Evolutionary conservation across 1,140 invertebrate species (phyloP).

Genomic region (Anoplophora glabripennis): DNA sequence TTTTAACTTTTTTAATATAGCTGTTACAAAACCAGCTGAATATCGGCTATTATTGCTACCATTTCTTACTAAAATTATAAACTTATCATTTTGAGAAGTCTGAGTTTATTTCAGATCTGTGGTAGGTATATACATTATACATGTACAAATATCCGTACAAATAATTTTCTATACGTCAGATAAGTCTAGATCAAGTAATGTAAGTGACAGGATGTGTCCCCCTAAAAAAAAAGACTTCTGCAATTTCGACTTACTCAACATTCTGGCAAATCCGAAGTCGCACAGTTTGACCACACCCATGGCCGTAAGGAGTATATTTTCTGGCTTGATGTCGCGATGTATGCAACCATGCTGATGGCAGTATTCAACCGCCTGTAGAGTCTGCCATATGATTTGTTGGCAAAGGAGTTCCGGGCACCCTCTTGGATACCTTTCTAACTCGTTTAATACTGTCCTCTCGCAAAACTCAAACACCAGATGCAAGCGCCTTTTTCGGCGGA

Average conservation of each 20-base stretch:
- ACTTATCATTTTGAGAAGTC: no score
- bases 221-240: background rate
- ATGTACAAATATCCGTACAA: no score
- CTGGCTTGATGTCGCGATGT: constrained; percentile 96
- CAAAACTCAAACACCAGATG: constrained; percentile 99
- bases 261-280: constrained; percentile 97
- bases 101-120: no score
- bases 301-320: constrained; percentile 96
- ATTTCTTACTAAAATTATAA: no score
- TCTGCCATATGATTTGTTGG: constrained; percentile 94
- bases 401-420: constrained; percentile 84
- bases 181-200: no score
- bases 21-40: no score
- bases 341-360: constrained; percentile 96
- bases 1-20: no score
- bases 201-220: background rate
- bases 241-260: constrained; percentile 74
- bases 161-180: no score
- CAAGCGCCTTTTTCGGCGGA: constrained; percentile 91
- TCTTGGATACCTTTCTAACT: constrained; percentile 78
- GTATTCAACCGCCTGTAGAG: constrained; percentile 90
- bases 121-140: no score
- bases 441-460: constrained; percentile 93
- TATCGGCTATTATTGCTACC: no score
- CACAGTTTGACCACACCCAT: constrained; percentile 95